Percentiles rank a stretch among this genome's conserved stretches.
These are phyloP conservation scores for Falco berigora DNA, from an alignment of 2,797 vertebrate species.

Conservation along the genomic window DNA sequence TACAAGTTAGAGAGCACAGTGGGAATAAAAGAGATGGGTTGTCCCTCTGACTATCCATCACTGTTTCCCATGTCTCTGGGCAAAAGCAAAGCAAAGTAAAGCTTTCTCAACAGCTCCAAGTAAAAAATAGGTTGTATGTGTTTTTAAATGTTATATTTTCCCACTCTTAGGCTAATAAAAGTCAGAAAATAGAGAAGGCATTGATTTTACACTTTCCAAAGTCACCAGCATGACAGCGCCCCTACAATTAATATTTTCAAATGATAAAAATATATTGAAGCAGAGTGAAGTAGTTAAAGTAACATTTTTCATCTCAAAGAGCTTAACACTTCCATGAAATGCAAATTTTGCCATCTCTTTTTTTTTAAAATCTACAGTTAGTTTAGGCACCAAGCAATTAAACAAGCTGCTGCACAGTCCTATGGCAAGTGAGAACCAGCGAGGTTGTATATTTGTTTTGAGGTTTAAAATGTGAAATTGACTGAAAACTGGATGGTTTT, in stretches of 20 bases:
- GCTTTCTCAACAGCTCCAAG: neutral
- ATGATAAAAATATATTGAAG: neutral
- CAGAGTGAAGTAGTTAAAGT: neutral
- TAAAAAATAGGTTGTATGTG: neutral
- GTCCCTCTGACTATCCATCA: neutral
- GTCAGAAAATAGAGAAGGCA: neutral
- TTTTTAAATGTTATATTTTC: neutral
- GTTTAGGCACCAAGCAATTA: neutral
- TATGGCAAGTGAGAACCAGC: neutral
- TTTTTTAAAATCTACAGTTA: neutral
- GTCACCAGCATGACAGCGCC: neutral
- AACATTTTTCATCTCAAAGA: neutral
- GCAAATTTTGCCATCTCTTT: neutral
- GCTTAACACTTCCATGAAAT: neutral
- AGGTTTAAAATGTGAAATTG: neutral
- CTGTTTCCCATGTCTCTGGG: neutral
- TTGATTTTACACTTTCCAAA: neutral
- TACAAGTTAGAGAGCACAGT: constrained; percentile 28
- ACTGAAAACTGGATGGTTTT: neutral
- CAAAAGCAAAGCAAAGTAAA: constrained; percentile 1
- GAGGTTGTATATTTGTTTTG: neutral
- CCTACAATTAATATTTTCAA: neutral
- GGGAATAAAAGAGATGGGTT: constrained; percentile 8
- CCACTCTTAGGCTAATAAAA: neutral
- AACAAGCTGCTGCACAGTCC: neutral